A percentile compares a stretch with the other conserved stretches of the same genome.
These are phyloP conservation scores for Macrophya annulata DNA, from an alignment of 2,888 invertebrate genomes.

Conservation along the genomic window DNA sequence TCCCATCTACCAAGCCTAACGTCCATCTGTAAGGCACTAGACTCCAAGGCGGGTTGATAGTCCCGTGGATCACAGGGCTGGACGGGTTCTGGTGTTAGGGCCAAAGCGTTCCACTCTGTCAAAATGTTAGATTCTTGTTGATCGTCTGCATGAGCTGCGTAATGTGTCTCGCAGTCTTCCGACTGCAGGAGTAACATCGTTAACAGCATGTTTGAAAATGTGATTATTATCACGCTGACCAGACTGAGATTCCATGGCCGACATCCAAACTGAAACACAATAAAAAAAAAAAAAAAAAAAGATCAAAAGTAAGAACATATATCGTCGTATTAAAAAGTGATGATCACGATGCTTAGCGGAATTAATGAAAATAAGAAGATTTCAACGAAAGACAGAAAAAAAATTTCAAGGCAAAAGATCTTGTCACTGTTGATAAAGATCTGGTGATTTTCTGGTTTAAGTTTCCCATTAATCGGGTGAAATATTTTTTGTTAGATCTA, in stretches of 20 bases:
- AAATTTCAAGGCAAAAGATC: neutral
- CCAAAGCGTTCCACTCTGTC: neutral
- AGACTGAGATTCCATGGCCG: conserved; percentile 87
- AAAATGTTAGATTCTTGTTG: conserved; percentile 55
- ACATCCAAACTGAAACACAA: conserved; percentile 80
- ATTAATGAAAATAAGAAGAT: too few relatives aligned
- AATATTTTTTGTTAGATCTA: neutral
- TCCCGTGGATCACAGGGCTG: conserved; percentile 42
- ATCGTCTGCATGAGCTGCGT: conserved; percentile 59
- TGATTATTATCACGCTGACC: conserved; percentile 84
- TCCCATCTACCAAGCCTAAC: conserved; percentile 89
- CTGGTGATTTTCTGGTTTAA: neutral
- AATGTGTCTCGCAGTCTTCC: conserved; percentile 76
- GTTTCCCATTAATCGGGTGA: conserved; percentile 53
- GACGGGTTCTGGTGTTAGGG: conserved; percentile 1
- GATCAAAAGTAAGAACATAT: neutral
- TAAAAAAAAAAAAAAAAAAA: conserved; percentile 29
- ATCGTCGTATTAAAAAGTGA: neutral
- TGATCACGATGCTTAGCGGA: too few relatives aligned
- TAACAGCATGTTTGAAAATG: conserved; percentile 84
- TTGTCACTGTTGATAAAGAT: neutral
- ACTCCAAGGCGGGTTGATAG: conserved; percentile 49
- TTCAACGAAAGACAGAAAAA: too few relatives aligned
- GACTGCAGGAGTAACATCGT: conserved; percentile 83
- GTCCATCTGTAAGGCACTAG: conserved; percentile 81